Evolutionary conservation across 2,888 invertebrate species (phyloP).

Genomic region (Cremastinae sp.): DNA sequence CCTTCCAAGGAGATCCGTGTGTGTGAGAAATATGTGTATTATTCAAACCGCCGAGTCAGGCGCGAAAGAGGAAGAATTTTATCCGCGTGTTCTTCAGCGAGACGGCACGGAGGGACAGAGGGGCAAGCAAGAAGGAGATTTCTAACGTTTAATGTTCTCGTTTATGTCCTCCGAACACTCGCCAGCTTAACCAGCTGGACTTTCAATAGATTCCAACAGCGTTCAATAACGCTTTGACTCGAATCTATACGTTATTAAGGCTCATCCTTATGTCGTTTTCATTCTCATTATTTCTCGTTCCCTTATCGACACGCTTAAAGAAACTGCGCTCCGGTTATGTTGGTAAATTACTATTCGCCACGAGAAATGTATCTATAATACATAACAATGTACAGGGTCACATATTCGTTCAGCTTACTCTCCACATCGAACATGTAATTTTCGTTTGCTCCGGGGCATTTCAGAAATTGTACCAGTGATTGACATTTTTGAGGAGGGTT

Average conservation of each 20-base stretch:
- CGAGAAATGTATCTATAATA: neutral
- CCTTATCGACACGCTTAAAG: neutral
- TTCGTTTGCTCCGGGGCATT: slow-evolving; percentile 17
- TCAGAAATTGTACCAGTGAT: neutral
- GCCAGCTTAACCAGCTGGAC: slow-evolving; percentile 58
- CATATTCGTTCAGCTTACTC: slow-evolving; percentile 30
- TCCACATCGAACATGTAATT: slow-evolving; percentile 24
- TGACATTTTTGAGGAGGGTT: slow-evolving; percentile 15
- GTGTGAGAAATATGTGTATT: slow-evolving; percentile 1
- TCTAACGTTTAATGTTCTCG: slow-evolving; percentile 73
- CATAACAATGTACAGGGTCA: neutral
- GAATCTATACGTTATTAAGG: slow-evolving; percentile 77
- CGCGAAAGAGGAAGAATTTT: neutral
- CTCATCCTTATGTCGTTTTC: slow-evolving; percentile 70
- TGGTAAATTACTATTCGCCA: slow-evolving; percentile 5
- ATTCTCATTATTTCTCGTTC: neutral
- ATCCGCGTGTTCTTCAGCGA: slow-evolving; percentile 30
- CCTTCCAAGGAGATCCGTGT: neutral
- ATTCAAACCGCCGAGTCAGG: slow-evolving; percentile 14
- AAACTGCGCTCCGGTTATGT: slow-evolving; percentile 2
- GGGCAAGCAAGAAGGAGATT: slow-evolving; percentile 49
- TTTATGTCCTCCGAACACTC: slow-evolving; percentile 61
- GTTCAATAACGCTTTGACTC: slow-evolving; percentile 77
- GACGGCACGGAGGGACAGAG: neutral
- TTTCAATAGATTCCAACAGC: no score